Percentiles rank a stretch among this genome's conserved stretches.
These are phyloP conservation scores for Nanorana parkeri DNA, from an alignment of 2,113 vertebrate species.

Conservation along the genomic window DNA sequence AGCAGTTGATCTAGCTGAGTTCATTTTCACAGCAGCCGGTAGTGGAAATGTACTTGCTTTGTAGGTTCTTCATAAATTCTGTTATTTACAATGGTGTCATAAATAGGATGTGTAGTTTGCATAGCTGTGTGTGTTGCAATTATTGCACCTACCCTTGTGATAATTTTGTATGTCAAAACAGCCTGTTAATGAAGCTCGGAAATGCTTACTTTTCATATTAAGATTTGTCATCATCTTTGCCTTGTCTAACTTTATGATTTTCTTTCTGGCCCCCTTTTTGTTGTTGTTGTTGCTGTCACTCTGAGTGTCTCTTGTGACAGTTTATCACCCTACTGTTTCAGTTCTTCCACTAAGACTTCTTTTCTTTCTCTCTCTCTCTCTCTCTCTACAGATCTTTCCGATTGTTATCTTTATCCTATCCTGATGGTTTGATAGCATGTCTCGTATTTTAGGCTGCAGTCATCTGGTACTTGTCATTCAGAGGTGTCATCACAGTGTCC, in stretches of 20 bases:
- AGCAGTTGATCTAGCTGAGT: no score
- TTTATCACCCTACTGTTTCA: not conserved
- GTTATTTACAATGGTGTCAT: no score
- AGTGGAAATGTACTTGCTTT: no score
- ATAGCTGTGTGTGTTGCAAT: no score
- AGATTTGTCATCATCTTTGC: not conserved
- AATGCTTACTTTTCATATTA: not conserved
- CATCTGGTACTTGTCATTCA: not conserved
- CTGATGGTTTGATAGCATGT: not conserved
- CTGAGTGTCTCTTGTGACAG: not conserved
- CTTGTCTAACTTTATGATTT: no score
- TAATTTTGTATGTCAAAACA: no score
- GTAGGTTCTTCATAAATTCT: no score
- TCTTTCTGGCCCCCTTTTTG: not conserved
- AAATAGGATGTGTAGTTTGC: no score
- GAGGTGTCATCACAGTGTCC: not conserved
- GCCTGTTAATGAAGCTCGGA: not conserved
- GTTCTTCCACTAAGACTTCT: not conserved
- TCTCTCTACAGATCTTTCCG: slow-evolving; percentile 10
- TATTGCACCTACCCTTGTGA: no score
- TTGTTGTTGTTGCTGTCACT: not conserved
- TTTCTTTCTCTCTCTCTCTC: not conserved
- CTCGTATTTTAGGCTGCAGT: not conserved
- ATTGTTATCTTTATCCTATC: not conserved
- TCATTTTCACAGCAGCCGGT: no score